Evolutionary conservation across 2,797 vertebrate genomes (phyloP), one percentile per base, ranked within the genome.

Genomic region (Pelobates cultripes): DNA sequence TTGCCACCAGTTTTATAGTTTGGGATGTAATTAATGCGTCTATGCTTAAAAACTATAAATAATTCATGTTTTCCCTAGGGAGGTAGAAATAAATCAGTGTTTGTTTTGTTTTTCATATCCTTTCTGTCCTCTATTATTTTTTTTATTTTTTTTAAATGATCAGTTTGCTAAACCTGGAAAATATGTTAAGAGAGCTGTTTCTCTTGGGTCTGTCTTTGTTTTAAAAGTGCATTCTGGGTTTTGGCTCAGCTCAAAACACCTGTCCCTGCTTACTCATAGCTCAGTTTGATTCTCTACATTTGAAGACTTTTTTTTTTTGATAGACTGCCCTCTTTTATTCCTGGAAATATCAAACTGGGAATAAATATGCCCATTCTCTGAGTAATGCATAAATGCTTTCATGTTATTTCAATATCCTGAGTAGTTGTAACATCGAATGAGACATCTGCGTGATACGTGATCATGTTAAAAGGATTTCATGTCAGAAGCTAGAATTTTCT

Each of bases 21-120:
- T 70, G 13, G 67, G 5, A 60, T 76, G 71, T 76, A 63, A 82
- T 77, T 53, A 82, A 60, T 82, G 60, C 77, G 53, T 28, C 51
- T 43, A 47, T 77, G 55, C 60, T 82, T 72, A 51, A 67, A 67
- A 74, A 61, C 40, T 8, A 77, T 77, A 77, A 72, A 82, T 77
- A 73, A 77, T 77, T 72, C 51, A 82, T 77, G n/a, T 82, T 82
- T 77, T 64, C 74, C 73, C 64, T 13, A 67, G 45, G 73, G 44
- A 76, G 60, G 41, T 3, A 13, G 69, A 82, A 77, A 82, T 77
- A 77, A 82, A 82, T 77, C 69, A 73, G 42, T 42, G 53, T 43
- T 77, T 73, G 75, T 73, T 82, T 82, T 73, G 75, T 77, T 82
- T 77, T 10, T 41, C 53, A 82, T 73, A 77, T 82, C 60, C 41